Evolutionary conservation across 1,140 invertebrate species (phyloP), one percentile per base, ranked within the genome.

Genomic region (Leptinotarsa texana): DNA sequence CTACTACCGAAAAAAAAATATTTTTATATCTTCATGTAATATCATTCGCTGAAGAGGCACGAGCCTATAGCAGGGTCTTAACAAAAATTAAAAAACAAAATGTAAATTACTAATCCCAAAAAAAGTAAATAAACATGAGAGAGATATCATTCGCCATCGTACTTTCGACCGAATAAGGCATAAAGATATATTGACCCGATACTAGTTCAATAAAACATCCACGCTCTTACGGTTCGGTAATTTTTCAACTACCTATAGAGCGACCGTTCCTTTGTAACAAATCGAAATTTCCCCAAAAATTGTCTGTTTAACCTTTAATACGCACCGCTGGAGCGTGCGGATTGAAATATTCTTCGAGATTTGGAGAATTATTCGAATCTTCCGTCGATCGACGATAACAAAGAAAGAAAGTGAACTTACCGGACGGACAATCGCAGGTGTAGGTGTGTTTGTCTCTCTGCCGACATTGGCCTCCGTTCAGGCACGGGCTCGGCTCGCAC

Each of bases 401-500:
- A 27, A 24, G 17, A 27, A 67, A 42, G 42, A 67, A 67, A 24
- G 51, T 22, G 42, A 72, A 89, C 92, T 93, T 88, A 98, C 96
- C 95, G 84, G 89, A 90, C 82, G 92, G 93, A 88, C 94, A 98
- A 79, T 89, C 90, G 86, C 94, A 96, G 81, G 93, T 92, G 87
- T 96, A 97, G 80, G 89, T 90, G 66, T 95, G 89, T 78, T 90
- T 89, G 83, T 93, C 93, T 74, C 92, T 84, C 80, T 90, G 88
- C 66, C 88, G 89, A 86, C 96, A 98, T 24, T 88, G 89, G 76
- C 95, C 97, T 65, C 94, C 96, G 86, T 99, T 97, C 80, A 90
- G 86, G 85, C 96, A 98, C 2, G 96, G 94, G 66, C 92, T 95
- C 4, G 96, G 95, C 80, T 95, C 90, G 85, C 96, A 97, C 2